Evolutionary conservation across 1,140 invertebrate species (phyloP).

Genomic region (Neelides sp.): DNA sequence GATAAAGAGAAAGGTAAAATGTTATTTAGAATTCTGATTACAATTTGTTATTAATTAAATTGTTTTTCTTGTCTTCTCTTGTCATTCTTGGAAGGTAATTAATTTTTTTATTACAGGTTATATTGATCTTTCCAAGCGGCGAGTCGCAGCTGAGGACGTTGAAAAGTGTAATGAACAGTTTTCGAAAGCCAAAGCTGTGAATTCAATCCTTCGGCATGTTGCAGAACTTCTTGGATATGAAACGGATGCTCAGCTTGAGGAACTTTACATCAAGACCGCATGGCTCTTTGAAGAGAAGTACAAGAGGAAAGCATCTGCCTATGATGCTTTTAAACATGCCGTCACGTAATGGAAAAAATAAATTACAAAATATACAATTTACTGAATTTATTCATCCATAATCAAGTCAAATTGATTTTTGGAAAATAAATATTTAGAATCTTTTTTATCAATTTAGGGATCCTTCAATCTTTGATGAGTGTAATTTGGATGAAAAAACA

Average conservation of each 20-base stretch:
- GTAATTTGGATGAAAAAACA: conserved; percentile 81
- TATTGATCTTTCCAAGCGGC: conserved; percentile 96
- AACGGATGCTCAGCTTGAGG: conserved; percentile 80
- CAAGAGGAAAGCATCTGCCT: conserved; percentile 87
- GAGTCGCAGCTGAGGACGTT: conserved; percentile 95
- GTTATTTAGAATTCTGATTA: conserved; percentile 5
- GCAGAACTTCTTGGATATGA: conserved; percentile 87
- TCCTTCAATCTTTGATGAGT: conserved; percentile 88
- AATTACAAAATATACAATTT: conserved; percentile 4
- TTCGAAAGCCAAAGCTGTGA: conserved; percentile 96
- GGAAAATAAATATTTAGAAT: not conserved
- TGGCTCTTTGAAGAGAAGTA: conserved; percentile 98
- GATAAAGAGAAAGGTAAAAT: conserved; percentile 92
- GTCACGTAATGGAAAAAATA: conserved; percentile 75
- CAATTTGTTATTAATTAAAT: conserved; percentile 6
- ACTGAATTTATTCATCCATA: not conserved
- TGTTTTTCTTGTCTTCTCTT: no score
- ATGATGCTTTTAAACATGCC: conserved; percentile 97
- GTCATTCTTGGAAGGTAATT: not conserved
- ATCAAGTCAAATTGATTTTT: not conserved
- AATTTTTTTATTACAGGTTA: conserved; percentile 55
- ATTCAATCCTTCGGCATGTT: conserved; percentile 93
- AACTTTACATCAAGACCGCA: conserved; percentile 93
- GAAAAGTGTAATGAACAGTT: conserved; percentile 96
- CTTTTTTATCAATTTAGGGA: conserved; percentile 48